Base-by-base conservation (phyloP, 1,140 invertebrate genomes). In the Eumaeus atala region DNA sequence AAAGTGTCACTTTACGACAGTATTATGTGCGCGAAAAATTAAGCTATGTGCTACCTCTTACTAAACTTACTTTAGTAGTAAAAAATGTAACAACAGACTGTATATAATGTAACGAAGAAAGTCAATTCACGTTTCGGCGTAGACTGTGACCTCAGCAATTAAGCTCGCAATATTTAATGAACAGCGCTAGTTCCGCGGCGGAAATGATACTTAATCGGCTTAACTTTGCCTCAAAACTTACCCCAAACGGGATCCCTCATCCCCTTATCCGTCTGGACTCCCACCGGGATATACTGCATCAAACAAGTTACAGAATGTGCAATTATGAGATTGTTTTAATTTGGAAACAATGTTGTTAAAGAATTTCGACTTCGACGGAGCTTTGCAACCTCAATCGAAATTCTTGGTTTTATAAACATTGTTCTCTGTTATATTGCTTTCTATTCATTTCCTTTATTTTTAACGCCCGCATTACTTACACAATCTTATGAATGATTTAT, bases 261-360 rank as follows among this genome's bases (percentile, higher is more conserved):
- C 53, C 54, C 47, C 48, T 28, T 35, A 37, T 54, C 44, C 54
- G 54, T n/a, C n/a, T n/a, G n/a, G n/a, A 47, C 21, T 58, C 38
- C 59, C 48, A 56, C 54, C 62, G 50, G 55, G 61, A 55, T 61
- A 63, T 56, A 61, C 59, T 42, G 50, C 80, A 83, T 79, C 77
- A 84, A 86, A 84, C 76, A 81, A 80, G 71, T 82, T 80, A 56
- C 72, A 77, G 81, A 84, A 86, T 84, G 79, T 86, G 81, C 80
- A 83, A 86, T 86, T 83, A 84, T 82, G 74, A 84, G 77, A 84
- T 86, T 86, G 83, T 86, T 86, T 86, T 86, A 86, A 86, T 86
- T 86, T 84, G 76, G 74, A 84, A 84, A 86, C 83, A 86, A 81
- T 83, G 83, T 84, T 83, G 73, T 73, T 71, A 66, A 83, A 84